Evolutionary conservation across 2,797 vertebrate species (phyloP).

Genomic region (Catostomus latipinnis): DNA sequence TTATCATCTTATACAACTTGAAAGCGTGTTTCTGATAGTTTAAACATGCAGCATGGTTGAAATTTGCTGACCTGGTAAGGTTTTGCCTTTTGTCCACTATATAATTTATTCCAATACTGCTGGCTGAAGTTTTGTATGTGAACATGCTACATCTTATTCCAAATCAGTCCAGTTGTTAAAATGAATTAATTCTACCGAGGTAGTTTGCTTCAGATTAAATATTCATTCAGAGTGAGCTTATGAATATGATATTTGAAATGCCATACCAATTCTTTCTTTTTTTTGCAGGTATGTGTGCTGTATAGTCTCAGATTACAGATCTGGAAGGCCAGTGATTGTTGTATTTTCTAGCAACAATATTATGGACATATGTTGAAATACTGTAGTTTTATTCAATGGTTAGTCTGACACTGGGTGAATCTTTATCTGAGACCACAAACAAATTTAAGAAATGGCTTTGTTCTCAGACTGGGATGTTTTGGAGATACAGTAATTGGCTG

Average conservation of each 20-base stretch:
- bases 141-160: background rate
- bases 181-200: background rate
- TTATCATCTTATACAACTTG: slow-evolving; percentile 7
- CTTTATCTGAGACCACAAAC: slow-evolving; percentile 26
- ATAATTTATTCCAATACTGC: too few relatives aligned
- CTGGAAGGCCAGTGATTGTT: background rate
- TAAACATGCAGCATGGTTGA: background rate
- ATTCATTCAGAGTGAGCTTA: background rate
- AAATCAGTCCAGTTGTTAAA: too few relatives aligned
- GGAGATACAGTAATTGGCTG: slow-evolving; percentile 38
- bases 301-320: slow-evolving; percentile 2
- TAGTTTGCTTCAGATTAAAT: background rate
- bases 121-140: background rate
- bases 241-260: background rate
- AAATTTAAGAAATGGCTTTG: too few relatives aligned
- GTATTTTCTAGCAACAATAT: background rate
- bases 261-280: background rate
- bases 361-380: background rate
- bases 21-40: background rate
- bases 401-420: background rate
- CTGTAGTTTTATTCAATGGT: background rate
- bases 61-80: background rate
- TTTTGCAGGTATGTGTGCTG: background rate
- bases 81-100: too few relatives aligned
- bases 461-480: slow-evolving; percentile 5